Base-by-base conservation (phyloP, 2,888 invertebrate species). In the Drosophila helvetica region DNA sequence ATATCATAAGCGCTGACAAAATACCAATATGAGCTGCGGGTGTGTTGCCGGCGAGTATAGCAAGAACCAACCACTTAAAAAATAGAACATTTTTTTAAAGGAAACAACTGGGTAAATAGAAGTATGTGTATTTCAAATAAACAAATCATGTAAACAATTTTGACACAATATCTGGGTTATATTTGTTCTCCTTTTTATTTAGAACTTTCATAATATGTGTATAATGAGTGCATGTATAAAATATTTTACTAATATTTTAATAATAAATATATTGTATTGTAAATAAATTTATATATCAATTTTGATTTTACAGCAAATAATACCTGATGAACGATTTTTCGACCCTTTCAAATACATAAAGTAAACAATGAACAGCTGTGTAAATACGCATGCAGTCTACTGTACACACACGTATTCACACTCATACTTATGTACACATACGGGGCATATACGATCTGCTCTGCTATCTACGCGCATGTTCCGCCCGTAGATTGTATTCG, bases 51-150 rank as follows among this genome's bases (percentile, higher is more conserved):
- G 9, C 12, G 6, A 10, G 7, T 1, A 9, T 5, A 1, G 3
- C 15, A 19, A 27, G 38, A 38, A n/a, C 18, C 19, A 42, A 8
- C 22, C 6, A 45, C 19, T 43, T 43, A 5, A 22, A 12, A 9
- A 38, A 53, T 19, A 52, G 33, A 52, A 52, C 33, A 18, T 15
- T 18, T 8, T 18, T 12, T 7, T 2, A 6, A 18, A 33, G 3
- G 6, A 51, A 52, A 33, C 52, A 52, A 33, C 33, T 52, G 52
- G 17, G 15, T 52, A 52, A 52, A 52, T 38, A 52, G 7, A 38
- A n/a, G 10, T 18, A 1, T 17, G n/a, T n/a, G n/a, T n/a, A n/a
- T n/a, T n/a, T 33, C 18, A 3, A 8, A 18, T 18, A 4, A 18
- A 27, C 33, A 1, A 52, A 10, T 15, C 19, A 15, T 15, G 18